These are phyloP conservation scores for Candidula unifasciata DNA, from an alignment of 2,888 invertebrate species.

Conservation along the genomic window DNA sequence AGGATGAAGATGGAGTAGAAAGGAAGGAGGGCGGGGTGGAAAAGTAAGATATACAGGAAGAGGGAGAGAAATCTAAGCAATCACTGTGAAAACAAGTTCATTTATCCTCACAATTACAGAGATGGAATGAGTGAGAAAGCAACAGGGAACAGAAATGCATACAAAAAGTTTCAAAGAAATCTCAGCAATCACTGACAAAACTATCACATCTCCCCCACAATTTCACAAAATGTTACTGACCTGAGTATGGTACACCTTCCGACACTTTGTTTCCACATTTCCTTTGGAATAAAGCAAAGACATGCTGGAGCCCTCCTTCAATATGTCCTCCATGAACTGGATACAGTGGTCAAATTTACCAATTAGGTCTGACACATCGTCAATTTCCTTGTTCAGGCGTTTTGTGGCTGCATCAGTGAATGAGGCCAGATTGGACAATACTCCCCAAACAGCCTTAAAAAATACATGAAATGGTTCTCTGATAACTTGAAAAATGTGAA, in stretches of 20 bases:
- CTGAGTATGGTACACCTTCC: slow-evolving; percentile 53
- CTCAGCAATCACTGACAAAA: neutral
- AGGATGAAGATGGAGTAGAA: neutral
- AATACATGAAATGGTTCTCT: neutral
- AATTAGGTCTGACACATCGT: slow-evolving; percentile 88
- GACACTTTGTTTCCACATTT: slow-evolving; percentile 55
- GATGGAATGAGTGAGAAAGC: too few species aligned
- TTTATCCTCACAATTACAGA: too few species aligned
- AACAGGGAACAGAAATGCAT: too few species aligned
- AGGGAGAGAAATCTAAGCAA: neutral
- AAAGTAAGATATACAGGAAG: neutral
- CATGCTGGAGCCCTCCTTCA: slow-evolving; percentile 79
- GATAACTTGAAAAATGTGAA: too few species aligned
- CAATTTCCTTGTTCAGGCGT: slow-evolving; percentile 89
- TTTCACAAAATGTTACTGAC: neutral
- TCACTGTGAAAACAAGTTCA: too few species aligned
- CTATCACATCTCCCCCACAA: too few species aligned
- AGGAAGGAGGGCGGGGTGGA: neutral
- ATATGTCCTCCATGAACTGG: slow-evolving; percentile 87
- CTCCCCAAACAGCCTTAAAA: slow-evolving; percentile 53
- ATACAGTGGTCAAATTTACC: slow-evolving; percentile 93
- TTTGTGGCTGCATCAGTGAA: slow-evolving; percentile 87
- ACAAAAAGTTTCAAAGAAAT: neutral
- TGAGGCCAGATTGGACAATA: slow-evolving; percentile 84
- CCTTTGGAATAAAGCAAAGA: slow-evolving; percentile 73